A percentile compares a stretch with the other conserved stretches of the same genome.
phyloP scores from a whole-genome alignment of 2,113 vertebrate species.

The Otus sunia region DNA sequence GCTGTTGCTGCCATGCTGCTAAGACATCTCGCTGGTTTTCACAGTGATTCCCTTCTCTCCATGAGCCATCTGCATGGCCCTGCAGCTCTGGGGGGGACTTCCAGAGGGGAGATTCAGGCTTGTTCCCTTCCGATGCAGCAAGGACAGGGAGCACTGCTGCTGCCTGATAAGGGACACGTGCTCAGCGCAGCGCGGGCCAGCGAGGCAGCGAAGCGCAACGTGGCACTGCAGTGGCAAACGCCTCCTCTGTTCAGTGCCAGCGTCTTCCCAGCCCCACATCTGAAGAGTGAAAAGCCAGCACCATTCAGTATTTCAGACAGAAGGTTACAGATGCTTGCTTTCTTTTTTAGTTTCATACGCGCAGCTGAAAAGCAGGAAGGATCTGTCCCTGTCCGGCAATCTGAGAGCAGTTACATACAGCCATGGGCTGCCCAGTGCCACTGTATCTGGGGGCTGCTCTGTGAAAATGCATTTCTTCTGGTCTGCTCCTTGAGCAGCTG shows the following conservation, averaged over 20 bases:
- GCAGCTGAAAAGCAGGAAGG: not conserved
- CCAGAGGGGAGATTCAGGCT: not conserved
- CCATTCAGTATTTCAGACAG: not conserved
- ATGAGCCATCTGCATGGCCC: not conserved
- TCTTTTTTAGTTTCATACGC: not conserved
- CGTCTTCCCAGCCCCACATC: not conserved
- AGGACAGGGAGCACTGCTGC: not conserved
- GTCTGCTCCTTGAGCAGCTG: not conserved
- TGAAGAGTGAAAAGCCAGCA: not conserved
- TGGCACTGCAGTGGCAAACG: fast-evolving
- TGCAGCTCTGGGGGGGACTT: not conserved
- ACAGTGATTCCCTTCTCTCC: not conserved
- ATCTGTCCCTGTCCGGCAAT: not conserved
- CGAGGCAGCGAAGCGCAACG: not conserved
- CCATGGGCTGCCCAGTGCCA: not conserved
- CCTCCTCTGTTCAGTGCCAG: not conserved
- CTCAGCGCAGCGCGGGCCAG: fast-evolving
- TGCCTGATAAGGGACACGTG: not conserved
- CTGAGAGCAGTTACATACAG: not conserved
- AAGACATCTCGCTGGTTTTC: not conserved
- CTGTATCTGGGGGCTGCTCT: not conserved
- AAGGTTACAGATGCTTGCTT: not conserved
- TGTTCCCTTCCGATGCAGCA: not conserved
- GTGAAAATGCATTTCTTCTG: not conserved
- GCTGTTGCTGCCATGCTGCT: not conserved